Conservation (phyloP, 2,888 invertebrate genomes). For the Schizotus pectinicornis region DNA sequence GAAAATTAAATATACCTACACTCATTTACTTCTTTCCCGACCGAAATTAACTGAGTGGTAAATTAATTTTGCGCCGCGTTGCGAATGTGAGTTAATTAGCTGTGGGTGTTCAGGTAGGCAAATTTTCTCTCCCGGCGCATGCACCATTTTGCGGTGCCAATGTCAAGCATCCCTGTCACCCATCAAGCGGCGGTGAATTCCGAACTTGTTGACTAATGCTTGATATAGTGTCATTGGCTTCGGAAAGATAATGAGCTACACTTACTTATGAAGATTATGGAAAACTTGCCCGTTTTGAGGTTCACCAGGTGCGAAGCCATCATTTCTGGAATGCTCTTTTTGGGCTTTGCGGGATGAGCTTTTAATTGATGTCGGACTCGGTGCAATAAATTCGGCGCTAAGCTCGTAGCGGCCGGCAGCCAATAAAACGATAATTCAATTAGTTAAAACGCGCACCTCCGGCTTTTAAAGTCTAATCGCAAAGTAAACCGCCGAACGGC, state of each 20-base stretch:
- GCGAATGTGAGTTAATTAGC: slow-evolving; percentile 21
- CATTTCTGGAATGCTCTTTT: no score
- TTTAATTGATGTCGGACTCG: slow-evolving; percentile 9
- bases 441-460: slow-evolving; percentile 9
- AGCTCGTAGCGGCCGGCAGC: background rate
- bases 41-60: slow-evolving; percentile 22
- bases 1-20: slow-evolving; percentile 24
- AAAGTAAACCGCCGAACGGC: no score
- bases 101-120: slow-evolving; percentile 12
- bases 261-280: no score
- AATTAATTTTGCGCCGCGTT: slow-evolving; percentile 17
- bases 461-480: background rate
- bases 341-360: no score
- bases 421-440: slow-evolving; percentile 15
- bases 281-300: no score
- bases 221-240: no score
- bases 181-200: no score
- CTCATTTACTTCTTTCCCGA: slow-evolving; percentile 16
- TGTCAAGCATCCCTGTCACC: background rate
- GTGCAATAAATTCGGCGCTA: slow-evolving; percentile 13
- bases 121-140: slow-evolving; percentile 1
- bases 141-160: background rate
- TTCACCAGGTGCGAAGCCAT: no score
- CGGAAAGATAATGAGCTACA: no score
- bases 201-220: no score